Evolutionary conservation across 2,797 vertebrate genomes (phyloP).

Genomic region (Octomys mimax): DNA sequence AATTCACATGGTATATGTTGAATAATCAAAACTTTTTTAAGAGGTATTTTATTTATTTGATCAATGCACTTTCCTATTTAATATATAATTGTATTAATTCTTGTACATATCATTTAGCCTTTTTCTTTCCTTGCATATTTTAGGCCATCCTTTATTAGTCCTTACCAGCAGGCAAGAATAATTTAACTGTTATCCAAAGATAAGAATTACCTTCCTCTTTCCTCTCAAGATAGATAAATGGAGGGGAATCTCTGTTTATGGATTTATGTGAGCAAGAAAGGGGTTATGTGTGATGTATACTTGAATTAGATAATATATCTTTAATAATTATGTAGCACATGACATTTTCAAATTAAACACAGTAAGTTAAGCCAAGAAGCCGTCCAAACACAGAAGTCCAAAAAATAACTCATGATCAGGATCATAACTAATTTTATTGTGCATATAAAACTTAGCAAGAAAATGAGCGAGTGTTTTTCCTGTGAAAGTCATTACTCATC

Average conservation of each 20-base stretch:
- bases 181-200: background rate
- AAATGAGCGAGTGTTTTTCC: background rate
- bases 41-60: background rate
- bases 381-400: background rate
- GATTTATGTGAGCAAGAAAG: background rate
- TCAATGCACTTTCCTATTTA: background rate
- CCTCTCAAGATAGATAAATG: slow-evolving; percentile 45
- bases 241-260: background rate
- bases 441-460: background rate
- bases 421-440: background rate
- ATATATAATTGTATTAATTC: background rate
- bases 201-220: slow-evolving; percentile 30
- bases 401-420: background rate
- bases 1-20: background rate
- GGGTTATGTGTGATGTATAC: background rate
- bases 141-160: background rate
- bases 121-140: background rate
- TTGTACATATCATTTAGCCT: background rate
- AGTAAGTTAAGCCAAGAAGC: slow-evolving; percentile 24
- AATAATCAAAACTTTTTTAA: background rate
- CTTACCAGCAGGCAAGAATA: background rate
- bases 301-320: slow-evolving; percentile 30
- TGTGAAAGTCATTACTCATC: background rate
- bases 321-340: slow-evolving; percentile 35
- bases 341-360: slow-evolving; percentile 68